Evolutionary conservation across 2,888 invertebrate species (phyloP), one percentile per base, ranked within the genome.

Genomic region (Eupithecia abbreviata): DNA sequence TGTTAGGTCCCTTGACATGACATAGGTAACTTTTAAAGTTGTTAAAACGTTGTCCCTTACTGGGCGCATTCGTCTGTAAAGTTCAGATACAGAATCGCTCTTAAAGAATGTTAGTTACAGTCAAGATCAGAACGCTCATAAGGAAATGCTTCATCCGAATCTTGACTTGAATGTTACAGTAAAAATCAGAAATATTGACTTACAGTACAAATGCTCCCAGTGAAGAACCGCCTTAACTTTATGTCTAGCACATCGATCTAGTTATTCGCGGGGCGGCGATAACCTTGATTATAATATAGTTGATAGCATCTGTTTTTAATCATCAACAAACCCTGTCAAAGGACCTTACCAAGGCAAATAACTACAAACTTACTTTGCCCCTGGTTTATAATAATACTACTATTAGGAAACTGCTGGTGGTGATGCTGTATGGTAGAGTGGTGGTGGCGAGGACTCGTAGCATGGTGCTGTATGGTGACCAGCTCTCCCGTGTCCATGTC

Each of bases 401-500:
- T 90, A 1, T 91, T 87, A 81, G 92, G 94, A 82, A 94, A 95
- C 86, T 94, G 93, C 78, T 93, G 93, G 77, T 94, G 95, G 71
- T 95, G 95, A 74, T 93, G 94, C 2, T 92, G 91, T 83, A 94
- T 90, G 13, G 91, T 88, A 0, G 92, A 82, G 80, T 95, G 95
- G 80, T 94, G 93, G 80, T 95, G 95, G 42, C 95, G 83, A 0
- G 95, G 94, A 72, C 95, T 95, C 15, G 95, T 91, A 15, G 94
- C 94, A 78, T 95, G 95, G 82, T 95, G 95, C 83, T 95, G 95
- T 42, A 95, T 95, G 84, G 94, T 91, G 82, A 94, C 91, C 91
- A 93, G 87, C 85, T 95, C 94, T 3, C 92, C 94, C 10, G 93
- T 92, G 75, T 93, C 94, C 95, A 96, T 94, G 82, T 96, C 90